Conservation (phyloP, 2,888 invertebrate genomes). For the Acleris holmiana region DNA sequence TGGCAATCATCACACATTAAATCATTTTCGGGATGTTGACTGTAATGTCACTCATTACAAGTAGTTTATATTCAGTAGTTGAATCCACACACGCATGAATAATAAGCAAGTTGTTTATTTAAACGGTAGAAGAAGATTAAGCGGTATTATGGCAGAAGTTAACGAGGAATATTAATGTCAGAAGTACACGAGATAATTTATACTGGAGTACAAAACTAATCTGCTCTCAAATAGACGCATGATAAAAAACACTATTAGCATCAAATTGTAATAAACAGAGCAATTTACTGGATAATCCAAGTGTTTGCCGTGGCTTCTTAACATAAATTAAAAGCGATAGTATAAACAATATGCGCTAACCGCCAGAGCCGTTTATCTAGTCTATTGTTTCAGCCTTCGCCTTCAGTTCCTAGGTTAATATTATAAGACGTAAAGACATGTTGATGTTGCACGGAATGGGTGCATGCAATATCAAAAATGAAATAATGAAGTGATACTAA, state of each 20-base stretch:
- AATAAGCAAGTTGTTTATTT: constrained; percentile 9
- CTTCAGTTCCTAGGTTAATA: constrained; percentile 19
- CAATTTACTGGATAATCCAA: constrained; percentile 13
- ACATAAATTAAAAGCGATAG: constrained; percentile 25
- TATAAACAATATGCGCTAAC: constrained; percentile 12
- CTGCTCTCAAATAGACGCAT: constrained; percentile 2
- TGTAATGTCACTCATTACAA: constrained; percentile 5
- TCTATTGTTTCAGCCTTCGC: constrained; percentile 26
- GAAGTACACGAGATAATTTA: constrained; percentile 5
- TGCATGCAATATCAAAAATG: too few relatives aligned
- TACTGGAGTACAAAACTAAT: constrained; percentile 16
- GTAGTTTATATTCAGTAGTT: constrained; percentile 17
- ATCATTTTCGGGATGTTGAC: constrained; percentile 2
- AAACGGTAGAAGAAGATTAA: constrained; percentile 4
- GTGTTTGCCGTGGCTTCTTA: constrained; percentile 22
- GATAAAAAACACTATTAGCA: constrained; percentile 9
- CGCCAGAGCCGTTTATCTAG: constrained; percentile 13
- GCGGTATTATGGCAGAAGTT: constrained; percentile 4
- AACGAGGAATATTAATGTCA: constrained; percentile 9
- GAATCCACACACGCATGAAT: not conserved
- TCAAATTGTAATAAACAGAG: constrained; percentile 24
- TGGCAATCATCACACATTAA: not conserved
- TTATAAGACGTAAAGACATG: not conserved
- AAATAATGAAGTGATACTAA: too few relatives aligned
- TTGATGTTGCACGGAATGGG: too few relatives aligned